Evolutionary conservation across 1,140 invertebrate genomes (phyloP), one percentile per base, ranked within the genome.

Genomic region (Penaeus vannamei): DNA sequence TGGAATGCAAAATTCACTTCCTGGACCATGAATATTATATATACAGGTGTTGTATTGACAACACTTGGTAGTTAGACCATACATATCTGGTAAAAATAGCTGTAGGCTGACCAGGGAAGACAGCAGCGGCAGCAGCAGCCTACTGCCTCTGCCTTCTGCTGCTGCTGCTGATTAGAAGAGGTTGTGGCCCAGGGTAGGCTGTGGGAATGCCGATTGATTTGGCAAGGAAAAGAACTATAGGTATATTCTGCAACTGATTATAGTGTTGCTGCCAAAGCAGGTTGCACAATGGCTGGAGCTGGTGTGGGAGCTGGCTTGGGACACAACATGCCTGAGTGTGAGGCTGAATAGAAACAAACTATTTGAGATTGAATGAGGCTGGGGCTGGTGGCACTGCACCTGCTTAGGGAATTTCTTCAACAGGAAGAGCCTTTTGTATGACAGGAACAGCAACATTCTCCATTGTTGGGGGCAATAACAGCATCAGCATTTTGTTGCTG

Each of bases 31-130:
- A 69, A 90, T 84, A 77, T 90, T 90, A 36, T 85, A n/a, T n/a
- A 90, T 20, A 90, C 86, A 32, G 85, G 89, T 23, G 81, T 85
- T 62, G 85, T 86, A 64, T 90, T 90, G 19, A 90, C 42, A 90
- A 69, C 80, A 90, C 80, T 19, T 86, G 85, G 19, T 82, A 82
- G 46, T 88, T 90, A 1, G 82, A 76, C 85, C 85, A 85, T 87
- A 90, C 69, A 90, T 66, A 36, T 90, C 90, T 61, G 90, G 90
- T 20, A 90, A 69, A n/a, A 60, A 90, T 84, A 23, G 90, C 83
- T 84, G 90, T 46, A 36, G 85, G 83, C 64, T 90, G 90, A 64
- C 81, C 82, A 72, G 85, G 83, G 69, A 87, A 90, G 22, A 90
- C 90, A 29, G 90, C 82, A 53, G 85, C 61, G 12, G 87, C 22